A percentile compares a stretch with the other conserved stretches of the same genome.
Conservation (phyloP, 2,888 invertebrate species). For the Lissocephala sabroskyi region DNA sequence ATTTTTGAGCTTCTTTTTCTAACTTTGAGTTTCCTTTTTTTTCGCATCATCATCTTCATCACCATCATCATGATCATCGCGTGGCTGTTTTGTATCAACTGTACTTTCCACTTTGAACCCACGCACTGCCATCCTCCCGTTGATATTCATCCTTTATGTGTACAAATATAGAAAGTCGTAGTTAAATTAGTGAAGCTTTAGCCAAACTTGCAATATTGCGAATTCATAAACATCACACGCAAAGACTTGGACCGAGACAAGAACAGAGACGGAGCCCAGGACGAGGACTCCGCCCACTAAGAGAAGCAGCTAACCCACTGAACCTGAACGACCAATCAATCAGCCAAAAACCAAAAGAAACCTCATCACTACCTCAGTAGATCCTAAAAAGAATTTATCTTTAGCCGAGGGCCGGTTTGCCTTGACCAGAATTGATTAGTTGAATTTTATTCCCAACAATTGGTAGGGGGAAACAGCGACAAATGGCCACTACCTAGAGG, state of each 20-base stretch:
- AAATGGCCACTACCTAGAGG: constrained; percentile 73
- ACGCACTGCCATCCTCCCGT: not conserved
- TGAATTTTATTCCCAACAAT: constrained; percentile 74
- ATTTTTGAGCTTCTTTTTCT: constrained; percentile 9
- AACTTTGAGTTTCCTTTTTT: constrained; percentile 14
- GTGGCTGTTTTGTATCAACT: constrained; percentile 29
- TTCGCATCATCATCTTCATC: too few species aligned
- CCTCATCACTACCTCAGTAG: constrained; percentile 4
- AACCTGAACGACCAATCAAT: constrained; percentile 10
- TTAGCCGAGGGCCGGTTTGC: constrained; percentile 60
- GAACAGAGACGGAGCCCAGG: constrained; percentile 32
- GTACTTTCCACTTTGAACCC: constrained; percentile 22
- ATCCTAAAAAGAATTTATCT: constrained; percentile 3
- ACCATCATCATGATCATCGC: too few species aligned
- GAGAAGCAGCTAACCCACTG: not conserved
- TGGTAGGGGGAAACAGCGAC: constrained; percentile 74
- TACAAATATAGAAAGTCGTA: constrained; percentile 71
- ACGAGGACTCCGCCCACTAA: too few species aligned
- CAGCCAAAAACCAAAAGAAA: not conserved
- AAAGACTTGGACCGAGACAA: constrained; percentile 10
- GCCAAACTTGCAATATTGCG: constrained; percentile 69
- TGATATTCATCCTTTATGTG: constrained; percentile 4
- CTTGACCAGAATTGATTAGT: constrained; percentile 72
- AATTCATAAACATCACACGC: constrained; percentile 65
- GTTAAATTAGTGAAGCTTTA: constrained; percentile 72